Evolutionary conservation across 1,140 invertebrate genomes (phyloP).

Genomic region (Zaprionus lachaisei): DNA sequence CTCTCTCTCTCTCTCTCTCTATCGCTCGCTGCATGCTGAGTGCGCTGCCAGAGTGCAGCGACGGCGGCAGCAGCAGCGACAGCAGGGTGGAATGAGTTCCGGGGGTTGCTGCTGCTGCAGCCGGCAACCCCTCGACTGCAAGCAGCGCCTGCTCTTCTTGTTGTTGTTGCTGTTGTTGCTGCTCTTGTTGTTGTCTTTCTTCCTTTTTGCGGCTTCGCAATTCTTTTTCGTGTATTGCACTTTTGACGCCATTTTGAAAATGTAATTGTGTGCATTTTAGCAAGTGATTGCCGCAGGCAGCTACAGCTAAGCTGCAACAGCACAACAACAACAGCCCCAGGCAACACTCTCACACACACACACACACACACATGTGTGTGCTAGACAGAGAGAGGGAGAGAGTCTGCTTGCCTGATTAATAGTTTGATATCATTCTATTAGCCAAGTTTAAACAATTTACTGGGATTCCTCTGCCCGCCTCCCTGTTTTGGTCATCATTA

Average conservation of each 20-base stretch:
- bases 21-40: constrained; percentile 21
- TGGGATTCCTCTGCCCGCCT: neutral
- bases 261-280: constrained; percentile 62
- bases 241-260: constrained; percentile 78
- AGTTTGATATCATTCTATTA: constrained; percentile 38
- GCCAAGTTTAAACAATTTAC: constrained; percentile 8
- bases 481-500: constrained; percentile 35
- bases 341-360: neutral
- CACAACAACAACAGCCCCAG: constrained; percentile 9
- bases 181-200: constrained; percentile 21
- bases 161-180: constrained; percentile 41
- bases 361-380: neutral
- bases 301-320: constrained; percentile 4
- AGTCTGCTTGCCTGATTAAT: constrained; percentile 35
- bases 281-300: constrained; percentile 50
- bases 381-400: neutral
- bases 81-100: constrained; percentile 7
- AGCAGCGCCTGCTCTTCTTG: constrained; percentile 25
- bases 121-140: constrained; percentile 7
- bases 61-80: constrained; percentile 13
- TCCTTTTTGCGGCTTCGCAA: constrained; percentile 47
- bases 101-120: constrained; percentile 3
- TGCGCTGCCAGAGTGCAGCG: constrained; percentile 35
- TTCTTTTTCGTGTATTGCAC: constrained; percentile 47
- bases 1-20: neutral